Base-by-base conservation (phyloP, 2,797 vertebrate species). In the Oreochromis grahami region DNA sequence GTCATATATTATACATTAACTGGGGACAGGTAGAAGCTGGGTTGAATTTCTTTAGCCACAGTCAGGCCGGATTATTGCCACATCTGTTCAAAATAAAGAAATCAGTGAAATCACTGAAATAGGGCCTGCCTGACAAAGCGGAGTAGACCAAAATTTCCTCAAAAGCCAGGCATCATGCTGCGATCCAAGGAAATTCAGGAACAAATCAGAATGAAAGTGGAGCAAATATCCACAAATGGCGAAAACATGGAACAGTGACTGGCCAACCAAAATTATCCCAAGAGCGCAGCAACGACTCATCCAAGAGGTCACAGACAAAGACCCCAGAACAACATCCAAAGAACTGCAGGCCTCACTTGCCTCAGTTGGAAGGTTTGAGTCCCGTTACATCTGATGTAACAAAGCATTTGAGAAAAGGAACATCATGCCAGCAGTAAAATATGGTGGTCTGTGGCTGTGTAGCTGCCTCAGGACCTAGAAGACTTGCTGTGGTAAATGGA, bases 21-120 rank as follows among this genome's bases (percentile, higher is more conserved):
- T 36, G 34, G 7, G 56, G 32, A 36, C 32, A 36, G 17, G 17
- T 36, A n/a, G 58, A n/a, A 60, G 6, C 17, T 60, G 17, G 17
- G 32, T 60, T 60, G 32, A 60, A 60, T 36, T 36, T 36, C 32
- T 60, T 34, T 60, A 60, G 32, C 32, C 58, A 60, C 0, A 60
- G 32, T 9, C 56, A 60, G 32, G 56, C 6, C 17, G 0, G 56
- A 60, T 60, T 60, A 60, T 60, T 60, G 56, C 17, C 32, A 36
- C 56, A 60, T 11, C 58, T 60, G 17, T 60, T 60, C 2, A 36
- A 17, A 34, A 34, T 0, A 34, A 58, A 19, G 29, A 34, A 58
- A 58, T 0, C 56, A 0, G 5, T 58, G 5, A 58, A 34, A 58
- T 0, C 56, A 0, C 8, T 58, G 5, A 58, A 34, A 58, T 0